Evolutionary conservation across 2,113 vertebrate genomes (phyloP), one percentile per base, ranked within the genome.

Genomic region (Phyllostomus hastatus): DNA sequence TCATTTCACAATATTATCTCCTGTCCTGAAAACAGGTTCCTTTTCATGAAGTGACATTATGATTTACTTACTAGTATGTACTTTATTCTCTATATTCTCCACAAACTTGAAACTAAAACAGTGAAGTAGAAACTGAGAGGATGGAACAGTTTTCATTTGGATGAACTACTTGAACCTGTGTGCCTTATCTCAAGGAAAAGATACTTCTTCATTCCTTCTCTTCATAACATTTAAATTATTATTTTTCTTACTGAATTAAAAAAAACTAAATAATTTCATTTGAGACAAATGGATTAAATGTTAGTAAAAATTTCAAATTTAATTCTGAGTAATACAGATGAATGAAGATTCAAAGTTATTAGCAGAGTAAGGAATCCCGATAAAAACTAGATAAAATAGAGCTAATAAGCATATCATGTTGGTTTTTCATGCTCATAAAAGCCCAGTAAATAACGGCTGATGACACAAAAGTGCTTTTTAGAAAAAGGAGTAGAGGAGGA

Each of bases 281-380:
- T 84, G 59, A 76, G 61, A n/a, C 16, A 78, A 61, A 73, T 78
- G 16, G 20, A 64, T 73, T 66, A 41, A 72, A 82, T 83, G 38
- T 92, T 72, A 66, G 14, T 72, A 81, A 89, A 90, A 59, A n/a
- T 95, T 95, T 43, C n/a, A 59, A 20, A 89, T 93, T 95, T 78
- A 14, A 33, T 95, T 91, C 50, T 73, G 16, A 78, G 48, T 93
- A 82, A 70, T 61, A 69, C 5, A 73, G 52, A 86, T 41, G 10
- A 82, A 52, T 57, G 26, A 93, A 48, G 35, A 91, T 59, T 91
- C n/a, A 82, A 59, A 85, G 35, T 22, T 86, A 7, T 90, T 76
- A 91, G 43, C 8, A 57, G 61, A 88, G 24, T 9, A 33, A 54
- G 70, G 26, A 61, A 81, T 14, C 7, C n/a, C 83, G 14, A 24